Evolutionary conservation across 2,797 vertebrate species (phyloP), one percentile per base, ranked within the genome.

Genomic region (Vespertilio murinus): DNA sequence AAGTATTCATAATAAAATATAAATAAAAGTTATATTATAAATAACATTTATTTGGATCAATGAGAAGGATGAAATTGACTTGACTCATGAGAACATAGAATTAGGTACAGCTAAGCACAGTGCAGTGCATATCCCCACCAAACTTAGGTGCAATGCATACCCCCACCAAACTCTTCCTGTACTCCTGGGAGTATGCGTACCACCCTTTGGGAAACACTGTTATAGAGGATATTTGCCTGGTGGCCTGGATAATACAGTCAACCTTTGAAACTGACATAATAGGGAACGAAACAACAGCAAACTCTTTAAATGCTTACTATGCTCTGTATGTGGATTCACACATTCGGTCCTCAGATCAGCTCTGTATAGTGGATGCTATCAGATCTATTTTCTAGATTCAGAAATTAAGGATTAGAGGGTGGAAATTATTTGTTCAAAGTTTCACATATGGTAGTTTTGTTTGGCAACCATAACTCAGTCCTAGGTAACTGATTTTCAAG

Each of bases 381-480:
- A 33, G 33, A 1, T 92, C 8, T 23, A 56, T 77, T 88, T 33
- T 87, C 65, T 59, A 65, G 33, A 78, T 33, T 70, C 40, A 87
- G 38, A 91, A 95, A 79, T 65, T 56, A 69, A 77, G 28, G 8
- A 1, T 94, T 90, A 69, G 38, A 96, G n/a, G 52, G 11, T 8
- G 18, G 64, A 56, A 22, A 38, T 20, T 30, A 82, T 56, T 33
- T 69, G 3, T 3, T 28, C 30, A 69, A 42, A 42, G 10, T 82
- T 88, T 79, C 56, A 86, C 7, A 78, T 65, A 40, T 4, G 28
- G 42, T 45, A 65, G 42, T 6, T 77, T 59, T 91, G 22, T 67
- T 73, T 88, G 59, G 54, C 23, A 70, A 20, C 2, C 42, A 38
- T 25, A 69, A 93, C 45, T 77, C 35, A 79, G 65, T 71, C 12